Evolutionary conservation across 2,888 invertebrate species (phyloP), one percentile per base, ranked within the genome.

Genomic region (Eurytoma californica): DNA sequence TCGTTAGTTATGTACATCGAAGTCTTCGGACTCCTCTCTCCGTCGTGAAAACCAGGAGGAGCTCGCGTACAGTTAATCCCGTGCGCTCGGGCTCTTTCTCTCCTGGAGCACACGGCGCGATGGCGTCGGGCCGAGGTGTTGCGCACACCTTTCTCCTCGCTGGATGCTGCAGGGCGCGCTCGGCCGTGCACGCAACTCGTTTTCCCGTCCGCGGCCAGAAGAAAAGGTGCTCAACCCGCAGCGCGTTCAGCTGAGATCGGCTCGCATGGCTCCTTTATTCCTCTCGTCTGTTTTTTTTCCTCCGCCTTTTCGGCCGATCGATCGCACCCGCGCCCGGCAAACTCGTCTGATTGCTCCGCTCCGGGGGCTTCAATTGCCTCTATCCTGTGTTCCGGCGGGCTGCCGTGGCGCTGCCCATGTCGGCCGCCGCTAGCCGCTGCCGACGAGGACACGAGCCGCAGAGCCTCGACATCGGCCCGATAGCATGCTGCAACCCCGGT

Each of bases 311-410:
- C 53, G n/a, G 14, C 53, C 53, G n/a, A 53, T n/a, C 53, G 53
- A 53, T 14, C 53, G 9, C 39, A 30, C 39, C 39, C 39, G 39
- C 39, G 39, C 2, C 18, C n/a, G 63, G 30, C 39, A 63, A 63
- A 63, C 39, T 39, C 39, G 39, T 39, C 39, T 7, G 39, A 39
- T 39, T 39, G 39, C 39, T 39, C 39, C 39, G 39, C 39, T 39
- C 16, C 84, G 84, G 86, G 39, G 39, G 39, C 39, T 39, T 39
- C 39, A 39, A 87, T 87, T 85, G 86, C 84, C 85, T 86, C 84
- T 87, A 86, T 86, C 86, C 85, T 85, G 86, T 86, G 84, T 86
- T 85, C 82, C 86, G 85, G 83, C 83, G 84, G 82, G 84, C 84
- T 83, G 84, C 55, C 18, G 83, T 84, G 16, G 84, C 77, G 84